Evolutionary conservation across 2,113 vertebrate genomes (phyloP), one percentile per base, ranked within the genome.

Genomic region (Zingel zingel): DNA sequence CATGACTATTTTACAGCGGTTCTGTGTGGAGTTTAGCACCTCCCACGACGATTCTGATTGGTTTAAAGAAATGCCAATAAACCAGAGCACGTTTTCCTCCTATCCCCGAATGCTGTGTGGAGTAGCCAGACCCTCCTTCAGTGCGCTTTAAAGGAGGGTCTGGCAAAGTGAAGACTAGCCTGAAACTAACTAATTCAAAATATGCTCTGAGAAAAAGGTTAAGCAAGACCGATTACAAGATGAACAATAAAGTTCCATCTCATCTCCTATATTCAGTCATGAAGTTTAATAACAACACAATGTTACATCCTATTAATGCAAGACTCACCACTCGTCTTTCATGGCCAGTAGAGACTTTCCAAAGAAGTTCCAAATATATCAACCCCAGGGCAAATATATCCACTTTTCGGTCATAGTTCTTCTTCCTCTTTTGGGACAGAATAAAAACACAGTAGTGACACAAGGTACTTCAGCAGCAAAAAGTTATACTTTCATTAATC

Each of bases 341-440:
- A 0, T 0, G 30, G 19, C 0, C 0, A 83, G 76, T 76, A 13
- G 76, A 7, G 43, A 93, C 2, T 27, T 84, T 80, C 0, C 92
- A 86, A 86, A 97, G 84, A n/a, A 97, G 94, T 90, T 97, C 96
- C 77, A 95, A 96, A 77, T 95, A 95, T 84, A 97, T 96, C 88
- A 98, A 84, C 68, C 97, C 97, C 87, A 97, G 64, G 43, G 97
- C 86, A 85, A 92, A 98, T 84, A 98, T 95, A 89, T 98, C 97
- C 77, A 98, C 97, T 93, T 96, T 93, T 0, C 65, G 89, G 93
- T 93, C 92, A 14, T 98, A 98, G 0, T 0, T 57, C 10, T 0
- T 3, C 1, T 47, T 16, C 0, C 0, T 84, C 21, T 0, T 56
- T 91, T 94, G 75, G 48, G 33, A 70, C 9, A 18, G 27, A 56